Evolutionary conservation across 2,888 invertebrate species (phyloP).

Genomic region (Drosophila longiperda): DNA sequence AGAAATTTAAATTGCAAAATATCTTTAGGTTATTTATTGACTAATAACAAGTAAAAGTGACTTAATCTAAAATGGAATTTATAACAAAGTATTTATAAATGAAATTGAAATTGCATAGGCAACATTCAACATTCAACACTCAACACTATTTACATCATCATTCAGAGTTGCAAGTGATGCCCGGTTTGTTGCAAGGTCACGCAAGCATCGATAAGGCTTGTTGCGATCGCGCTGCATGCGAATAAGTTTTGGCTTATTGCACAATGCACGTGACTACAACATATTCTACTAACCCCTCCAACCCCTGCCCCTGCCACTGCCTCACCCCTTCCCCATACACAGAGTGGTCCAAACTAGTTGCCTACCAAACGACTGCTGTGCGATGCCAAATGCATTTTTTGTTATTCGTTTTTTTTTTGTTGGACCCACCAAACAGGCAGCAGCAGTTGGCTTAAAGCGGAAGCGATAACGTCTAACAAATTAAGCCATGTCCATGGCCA

Average conservation of each 20-base stretch:
- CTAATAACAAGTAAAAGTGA: neutral
- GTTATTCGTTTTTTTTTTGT: constrained; percentile 36
- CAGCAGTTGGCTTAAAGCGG: constrained; percentile 63
- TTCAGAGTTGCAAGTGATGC: constrained; percentile 8
- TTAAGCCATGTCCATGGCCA: constrained; percentile 69
- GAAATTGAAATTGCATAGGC: neutral
- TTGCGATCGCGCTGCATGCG: constrained; percentile 67
- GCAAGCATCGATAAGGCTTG: constrained; percentile 50
- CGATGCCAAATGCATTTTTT: constrained; percentile 59
- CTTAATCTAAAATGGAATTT: neutral
- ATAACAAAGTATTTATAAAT: neutral
- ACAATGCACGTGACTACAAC: constrained; percentile 69
- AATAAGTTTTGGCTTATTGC: constrained; percentile 73
- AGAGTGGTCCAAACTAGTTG: constrained; percentile 32
- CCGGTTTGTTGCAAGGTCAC: constrained; percentile 42
- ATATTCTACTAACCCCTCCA: constrained; percentile 8
- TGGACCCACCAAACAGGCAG: constrained; percentile 29
- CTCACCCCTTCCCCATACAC: neutral
- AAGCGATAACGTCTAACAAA: constrained; percentile 81
- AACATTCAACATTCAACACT: neutral
- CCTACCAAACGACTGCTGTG: constrained; percentile 16
- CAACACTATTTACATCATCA: neutral
- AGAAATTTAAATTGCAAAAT: neutral
- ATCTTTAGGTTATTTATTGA: neutral
- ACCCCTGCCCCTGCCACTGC: too few relatives aligned